Evolutionary conservation across 2,797 vertebrate species (phyloP).

Genomic region (Eptatretus atami): DNA sequence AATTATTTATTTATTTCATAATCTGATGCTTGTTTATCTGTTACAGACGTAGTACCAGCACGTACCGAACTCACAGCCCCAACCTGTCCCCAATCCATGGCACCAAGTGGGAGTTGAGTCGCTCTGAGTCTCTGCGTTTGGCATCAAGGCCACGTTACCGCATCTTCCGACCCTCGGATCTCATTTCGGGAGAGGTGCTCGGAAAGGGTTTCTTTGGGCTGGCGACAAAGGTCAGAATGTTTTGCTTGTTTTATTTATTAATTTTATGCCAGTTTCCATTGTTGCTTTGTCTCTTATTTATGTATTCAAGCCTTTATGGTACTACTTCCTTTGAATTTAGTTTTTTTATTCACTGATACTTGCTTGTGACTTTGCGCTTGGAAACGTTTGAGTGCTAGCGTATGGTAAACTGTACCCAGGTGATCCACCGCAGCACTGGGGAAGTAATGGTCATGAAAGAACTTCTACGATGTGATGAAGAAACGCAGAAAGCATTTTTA

Average conservation of each 20-base stretch:
- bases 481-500: constrained; percentile 70
- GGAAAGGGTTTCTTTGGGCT: constrained; percentile 84
- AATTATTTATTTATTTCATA: no score
- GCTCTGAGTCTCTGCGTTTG: constrained; percentile 52
- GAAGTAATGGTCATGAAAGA: constrained; percentile 99
- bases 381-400: no score
- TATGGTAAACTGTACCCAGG: constrained; percentile 16
- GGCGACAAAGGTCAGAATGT: constrained; percentile 49
- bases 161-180: constrained; percentile 76
- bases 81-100: constrained; percentile 33
- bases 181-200: constrained; percentile 80
- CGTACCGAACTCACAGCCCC: constrained; percentile 49
- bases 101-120: constrained; percentile 41
- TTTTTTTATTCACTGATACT: no score
- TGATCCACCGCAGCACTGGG: constrained; percentile 62
- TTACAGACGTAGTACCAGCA: constrained; percentile 54
- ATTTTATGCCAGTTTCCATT: no score
- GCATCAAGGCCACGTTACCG: constrained; percentile 36
- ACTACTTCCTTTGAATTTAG: no score
- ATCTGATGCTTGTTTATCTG: neutral
- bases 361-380: no score
- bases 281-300: no score
- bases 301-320: no score
- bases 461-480: constrained; percentile 73
- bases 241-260: no score